These are phyloP conservation scores for Steinernema feltiae DNA, from an alignment of 1,140 invertebrate genomes.

Conservation along the genomic window DNA sequence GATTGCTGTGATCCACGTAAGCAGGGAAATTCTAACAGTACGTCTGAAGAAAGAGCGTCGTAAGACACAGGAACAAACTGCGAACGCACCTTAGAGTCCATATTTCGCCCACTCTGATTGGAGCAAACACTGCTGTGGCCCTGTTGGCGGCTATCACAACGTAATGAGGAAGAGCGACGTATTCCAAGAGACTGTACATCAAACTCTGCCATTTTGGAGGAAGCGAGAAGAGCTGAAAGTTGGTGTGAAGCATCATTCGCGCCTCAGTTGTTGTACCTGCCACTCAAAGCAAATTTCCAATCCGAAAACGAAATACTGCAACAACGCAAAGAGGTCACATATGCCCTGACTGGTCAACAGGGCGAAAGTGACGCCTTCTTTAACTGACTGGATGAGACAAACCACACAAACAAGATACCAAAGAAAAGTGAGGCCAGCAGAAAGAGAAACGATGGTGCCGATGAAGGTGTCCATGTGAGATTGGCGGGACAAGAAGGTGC, in stretches of 20 bases:
- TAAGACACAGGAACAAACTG: not conserved
- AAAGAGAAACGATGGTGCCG: not conserved
- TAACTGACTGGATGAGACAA: not conserved
- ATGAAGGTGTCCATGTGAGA: not conserved
- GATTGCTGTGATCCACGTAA: not conserved
- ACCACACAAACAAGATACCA: not conserved
- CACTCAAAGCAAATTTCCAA: not conserved
- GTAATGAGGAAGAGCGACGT: slow-evolving; percentile 10
- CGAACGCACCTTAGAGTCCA: not conserved
- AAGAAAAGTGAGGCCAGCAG: not conserved
- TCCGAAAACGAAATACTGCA: not conserved
- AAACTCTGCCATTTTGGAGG: not conserved
- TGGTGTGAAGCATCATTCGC: not conserved
- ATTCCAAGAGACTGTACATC: not conserved
- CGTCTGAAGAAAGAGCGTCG: not conserved
- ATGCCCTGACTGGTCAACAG: not conserved
- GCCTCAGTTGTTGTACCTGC: not conserved
- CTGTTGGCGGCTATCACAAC: not conserved
- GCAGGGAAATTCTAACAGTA: not conserved
- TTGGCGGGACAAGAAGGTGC: not conserved
- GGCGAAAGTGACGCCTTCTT: not conserved
- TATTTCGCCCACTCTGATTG: not conserved
- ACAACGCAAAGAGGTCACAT: not conserved
- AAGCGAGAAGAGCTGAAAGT: not conserved
- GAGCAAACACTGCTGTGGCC: not conserved